Conservation (phyloP, 2,113 vertebrate genomes). For the Alaudala cheleensis region DNA sequence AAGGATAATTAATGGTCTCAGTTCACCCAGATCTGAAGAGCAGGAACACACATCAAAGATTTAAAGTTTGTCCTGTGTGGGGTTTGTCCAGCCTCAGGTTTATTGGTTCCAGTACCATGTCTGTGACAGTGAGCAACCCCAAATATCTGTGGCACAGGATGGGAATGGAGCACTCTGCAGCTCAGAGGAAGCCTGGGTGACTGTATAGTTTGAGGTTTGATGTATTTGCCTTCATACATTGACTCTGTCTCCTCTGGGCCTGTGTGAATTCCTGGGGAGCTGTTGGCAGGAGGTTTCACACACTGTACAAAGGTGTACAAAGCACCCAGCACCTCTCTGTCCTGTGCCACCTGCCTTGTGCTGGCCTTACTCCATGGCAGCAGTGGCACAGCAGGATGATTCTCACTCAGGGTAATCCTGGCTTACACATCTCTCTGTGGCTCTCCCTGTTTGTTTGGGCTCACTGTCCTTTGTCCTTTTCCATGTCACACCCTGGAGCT, state of each 20-base stretch:
- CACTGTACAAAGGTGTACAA: too few relatives aligned
- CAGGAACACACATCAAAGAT: background rate
- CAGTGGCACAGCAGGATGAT: background rate
- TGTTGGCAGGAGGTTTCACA: background rate
- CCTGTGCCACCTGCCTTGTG: background rate
- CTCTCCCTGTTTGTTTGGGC: background rate
- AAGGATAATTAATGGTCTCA: background rate
- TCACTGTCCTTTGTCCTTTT: background rate
- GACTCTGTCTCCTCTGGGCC: background rate
- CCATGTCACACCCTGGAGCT: background rate
- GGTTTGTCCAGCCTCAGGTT: background rate
- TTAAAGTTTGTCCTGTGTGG: background rate
- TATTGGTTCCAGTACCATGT: background rate
- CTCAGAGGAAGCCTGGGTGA: background rate
- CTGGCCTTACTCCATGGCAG: background rate
- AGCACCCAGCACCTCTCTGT: background rate
- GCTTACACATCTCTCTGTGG: accelerated
- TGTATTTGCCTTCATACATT: background rate
- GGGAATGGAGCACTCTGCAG: accelerated
- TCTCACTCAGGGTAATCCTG: background rate
- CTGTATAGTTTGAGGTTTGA: background rate
- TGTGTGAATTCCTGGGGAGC: background rate
- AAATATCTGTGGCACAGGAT: background rate
- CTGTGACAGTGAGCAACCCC: background rate
- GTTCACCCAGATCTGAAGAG: background rate